Evolutionary conservation across 2,888 invertebrate genomes (phyloP).

Genomic region (Hetaerina titia): DNA sequence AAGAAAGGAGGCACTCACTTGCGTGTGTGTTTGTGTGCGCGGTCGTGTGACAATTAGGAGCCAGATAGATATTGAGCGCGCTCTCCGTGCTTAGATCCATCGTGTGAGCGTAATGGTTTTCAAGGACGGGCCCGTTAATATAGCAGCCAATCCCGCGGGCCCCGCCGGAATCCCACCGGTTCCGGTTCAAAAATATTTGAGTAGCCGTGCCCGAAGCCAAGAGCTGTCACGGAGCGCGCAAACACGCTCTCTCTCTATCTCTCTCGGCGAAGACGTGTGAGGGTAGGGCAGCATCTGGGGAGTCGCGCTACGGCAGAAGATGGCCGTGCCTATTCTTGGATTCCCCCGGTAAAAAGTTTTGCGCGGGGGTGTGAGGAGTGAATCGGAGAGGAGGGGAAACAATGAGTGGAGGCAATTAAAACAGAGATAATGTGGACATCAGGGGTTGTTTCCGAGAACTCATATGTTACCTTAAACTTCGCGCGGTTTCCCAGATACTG

Average conservation of each 20-base stretch:
- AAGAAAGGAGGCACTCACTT: neutral
- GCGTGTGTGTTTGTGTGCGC: no score
- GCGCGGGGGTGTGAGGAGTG: neutral
- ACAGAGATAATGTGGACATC: no score
- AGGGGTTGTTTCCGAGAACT: no score
- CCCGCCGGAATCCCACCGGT: conserved; percentile 14
- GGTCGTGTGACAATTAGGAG: neutral
- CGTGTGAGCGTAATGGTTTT: neutral
- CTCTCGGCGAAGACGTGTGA: neutral
- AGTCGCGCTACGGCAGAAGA: neutral
- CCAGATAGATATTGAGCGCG: neutral
- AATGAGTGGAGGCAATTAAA: no score
- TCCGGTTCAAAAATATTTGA: conserved; percentile 35
- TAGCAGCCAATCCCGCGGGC: conserved; percentile 23
- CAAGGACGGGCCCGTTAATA: conserved; percentile 23
- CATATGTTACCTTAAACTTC: no score
- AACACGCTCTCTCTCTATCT: neutral
- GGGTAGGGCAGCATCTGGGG: neutral
- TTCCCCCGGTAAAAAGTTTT: neutral
- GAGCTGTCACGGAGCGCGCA: conserved; percentile 9
- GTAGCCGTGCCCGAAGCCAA: neutral
- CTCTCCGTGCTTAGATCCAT: neutral
- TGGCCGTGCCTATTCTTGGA: neutral
- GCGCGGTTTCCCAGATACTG: no score
- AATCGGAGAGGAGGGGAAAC: neutral